These are phyloP conservation scores for Pitangus sulphuratus DNA, from an alignment of 2,797 vertebrate genomes.

Conservation along the genomic window DNA sequence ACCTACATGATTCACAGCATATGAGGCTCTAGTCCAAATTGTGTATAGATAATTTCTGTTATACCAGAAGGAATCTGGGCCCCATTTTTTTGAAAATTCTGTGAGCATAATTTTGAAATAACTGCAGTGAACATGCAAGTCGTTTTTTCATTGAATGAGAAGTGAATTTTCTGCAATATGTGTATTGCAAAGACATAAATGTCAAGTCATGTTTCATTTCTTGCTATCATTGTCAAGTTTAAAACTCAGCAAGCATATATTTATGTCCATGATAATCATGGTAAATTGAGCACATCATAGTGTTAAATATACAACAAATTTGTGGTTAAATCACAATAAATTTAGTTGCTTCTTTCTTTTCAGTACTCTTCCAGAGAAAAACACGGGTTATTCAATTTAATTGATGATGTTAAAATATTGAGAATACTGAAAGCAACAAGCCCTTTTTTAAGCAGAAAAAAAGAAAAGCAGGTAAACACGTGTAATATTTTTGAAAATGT, in stretches of 20 bases:
- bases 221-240: not conserved
- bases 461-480: not conserved
- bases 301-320: not conserved
- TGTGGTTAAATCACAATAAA: not conserved
- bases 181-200: not conserved
- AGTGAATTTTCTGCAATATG: not conserved
- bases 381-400: not conserved
- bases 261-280: not conserved
- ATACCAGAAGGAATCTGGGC: not conserved
- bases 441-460: constrained; percentile 37
- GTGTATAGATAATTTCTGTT: not conserved
- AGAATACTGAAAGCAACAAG: constrained; percentile 32
- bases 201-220: not conserved
- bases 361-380: not conserved
- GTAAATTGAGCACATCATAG: not conserved
- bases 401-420: not conserved
- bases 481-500: constrained; percentile 1
- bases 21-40: not conserved
- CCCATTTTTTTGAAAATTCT: not conserved
- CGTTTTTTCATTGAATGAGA: not conserved
- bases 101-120: not conserved
- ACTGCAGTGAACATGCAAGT: not conserved
- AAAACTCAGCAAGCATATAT: not conserved
- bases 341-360: not conserved
- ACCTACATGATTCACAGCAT: not conserved